Evolutionary conservation across 2,888 invertebrate species (phyloP).

Genomic region (Acrobeloides nanus): DNA sequence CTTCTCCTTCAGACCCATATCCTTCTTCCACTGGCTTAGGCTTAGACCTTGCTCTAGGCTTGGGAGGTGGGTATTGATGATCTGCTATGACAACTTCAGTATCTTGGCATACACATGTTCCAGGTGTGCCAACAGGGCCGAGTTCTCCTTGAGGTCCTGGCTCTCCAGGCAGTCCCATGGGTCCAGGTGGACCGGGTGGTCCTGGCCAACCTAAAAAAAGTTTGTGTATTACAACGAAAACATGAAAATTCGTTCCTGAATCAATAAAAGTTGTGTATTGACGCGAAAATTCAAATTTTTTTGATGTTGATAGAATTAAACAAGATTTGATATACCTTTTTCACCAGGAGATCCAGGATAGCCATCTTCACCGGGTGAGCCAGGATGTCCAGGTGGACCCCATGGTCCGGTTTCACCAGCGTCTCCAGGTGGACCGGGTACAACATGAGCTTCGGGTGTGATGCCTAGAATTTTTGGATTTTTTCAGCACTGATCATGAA

Average conservation of each 20-base stretch:
- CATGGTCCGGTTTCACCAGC: slow-evolving; percentile 45
- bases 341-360: slow-evolving; percentile 50
- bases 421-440: slow-evolving; percentile 51
- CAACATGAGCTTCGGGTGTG: slow-evolving; percentile 51
- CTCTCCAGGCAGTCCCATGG: slow-evolving; percentile 41
- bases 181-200: slow-evolving; percentile 50
- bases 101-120: slow-evolving; percentile 53
- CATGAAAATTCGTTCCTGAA: too few species aligned
- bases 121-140: slow-evolving; percentile 39
- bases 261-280: too few species aligned
- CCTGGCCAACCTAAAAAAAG: slow-evolving; percentile 39
- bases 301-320: too few species aligned
- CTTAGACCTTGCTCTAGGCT: slow-evolving; percentile 13
- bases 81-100: slow-evolving; percentile 51
- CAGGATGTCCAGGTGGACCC: slow-evolving; percentile 41
- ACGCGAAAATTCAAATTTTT: too few species aligned
- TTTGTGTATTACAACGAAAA: too few species aligned
- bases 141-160: slow-evolving; percentile 44
- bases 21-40: slow-evolving; percentile 7
- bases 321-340: too few species aligned
- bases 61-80: slow-evolving; percentile 17
- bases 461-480: slow-evolving; percentile 24
- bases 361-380: slow-evolving; percentile 49
- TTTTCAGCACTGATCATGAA: neutral
- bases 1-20: slow-evolving; percentile 4